Percentiles rank a stretch among this genome's conserved stretches.
phyloP scores from a whole-genome alignment of 2,113 vertebrate genomes.

The Eurypyga helias region DNA sequence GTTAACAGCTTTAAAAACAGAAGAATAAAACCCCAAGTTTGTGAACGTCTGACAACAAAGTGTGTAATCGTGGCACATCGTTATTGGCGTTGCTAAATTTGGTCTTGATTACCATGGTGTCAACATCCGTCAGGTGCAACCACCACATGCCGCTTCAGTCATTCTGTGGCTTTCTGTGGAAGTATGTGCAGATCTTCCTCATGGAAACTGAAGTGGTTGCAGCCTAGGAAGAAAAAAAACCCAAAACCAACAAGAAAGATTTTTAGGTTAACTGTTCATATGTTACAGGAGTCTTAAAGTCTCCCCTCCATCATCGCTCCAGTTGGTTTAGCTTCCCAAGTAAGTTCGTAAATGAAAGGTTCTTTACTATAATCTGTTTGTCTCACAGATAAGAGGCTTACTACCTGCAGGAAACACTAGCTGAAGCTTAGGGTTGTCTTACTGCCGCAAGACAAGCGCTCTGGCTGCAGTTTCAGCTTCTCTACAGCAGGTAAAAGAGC shows the following conservation, averaged over 20 bases:
- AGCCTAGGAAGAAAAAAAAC: conserved; percentile 68
- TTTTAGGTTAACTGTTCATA: background rate
- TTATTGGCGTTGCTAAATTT: background rate
- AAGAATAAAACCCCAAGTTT: background rate
- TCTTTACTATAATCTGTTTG: background rate
- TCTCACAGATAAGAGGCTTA: background rate
- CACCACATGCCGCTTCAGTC: conserved; percentile 12
- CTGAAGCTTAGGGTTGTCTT: background rate
- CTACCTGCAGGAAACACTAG: background rate
- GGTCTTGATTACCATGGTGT: background rate
- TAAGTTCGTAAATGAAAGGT: background rate
- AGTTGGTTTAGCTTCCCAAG: background rate
- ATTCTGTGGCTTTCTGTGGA: conserved; percentile 79
- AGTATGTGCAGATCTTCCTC: conserved; percentile 95
- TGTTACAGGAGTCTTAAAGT: background rate
- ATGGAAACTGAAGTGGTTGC: conserved; percentile 79
- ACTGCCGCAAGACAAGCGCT: background rate
- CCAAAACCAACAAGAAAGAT: background rate
- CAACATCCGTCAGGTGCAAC: background rate
- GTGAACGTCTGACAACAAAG: background rate
- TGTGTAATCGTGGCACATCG: background rate
- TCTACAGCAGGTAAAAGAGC: background rate
- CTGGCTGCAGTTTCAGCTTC: background rate
- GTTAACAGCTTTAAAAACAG: conserved; percentile 38
- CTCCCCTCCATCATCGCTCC: background rate